Evolutionary conservation across 1,140 invertebrate genomes (phyloP).

Genomic region (Bombus waltoni): DNA sequence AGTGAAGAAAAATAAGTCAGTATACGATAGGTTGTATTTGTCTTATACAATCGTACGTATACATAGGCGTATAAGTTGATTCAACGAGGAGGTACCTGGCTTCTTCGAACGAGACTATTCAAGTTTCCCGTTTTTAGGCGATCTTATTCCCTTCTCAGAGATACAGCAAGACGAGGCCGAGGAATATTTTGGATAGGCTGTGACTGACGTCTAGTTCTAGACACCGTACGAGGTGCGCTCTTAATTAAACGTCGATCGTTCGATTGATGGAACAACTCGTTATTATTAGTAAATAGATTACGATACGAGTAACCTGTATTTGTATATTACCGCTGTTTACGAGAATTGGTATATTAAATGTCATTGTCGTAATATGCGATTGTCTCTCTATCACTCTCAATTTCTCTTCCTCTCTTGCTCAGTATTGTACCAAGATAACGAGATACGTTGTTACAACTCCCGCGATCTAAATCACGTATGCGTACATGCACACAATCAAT

Average conservation of each 20-base stretch:
- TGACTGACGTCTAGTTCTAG: slow-evolving; percentile 74
- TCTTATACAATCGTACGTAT: background rate
- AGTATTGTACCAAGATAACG: slow-evolving; percentile 87
- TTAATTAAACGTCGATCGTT: slow-evolving; percentile 67
- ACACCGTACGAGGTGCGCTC: slow-evolving; percentile 55
- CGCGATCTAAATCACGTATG: slow-evolving; percentile 83
- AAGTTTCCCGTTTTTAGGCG: slow-evolving; percentile 49
- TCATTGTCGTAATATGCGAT: slow-evolving; percentile 62
- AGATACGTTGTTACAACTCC: slow-evolving; percentile 88
- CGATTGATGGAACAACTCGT: slow-evolving; percentile 49
- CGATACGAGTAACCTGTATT: slow-evolving; percentile 62
- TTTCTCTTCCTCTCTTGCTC: background rate
- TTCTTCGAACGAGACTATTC: slow-evolving; percentile 52
- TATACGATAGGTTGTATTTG: slow-evolving; percentile 69
- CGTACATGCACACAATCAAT: background rate
- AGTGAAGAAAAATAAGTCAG: slow-evolving; percentile 45
- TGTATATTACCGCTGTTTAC: slow-evolving; percentile 69
- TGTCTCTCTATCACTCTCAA: background rate
- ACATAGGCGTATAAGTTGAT: slow-evolving; percentile 49
- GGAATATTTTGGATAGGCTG: slow-evolving; percentile 74
- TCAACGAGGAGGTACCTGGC: slow-evolving; percentile 52
- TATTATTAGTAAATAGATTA: slow-evolving; percentile 54
- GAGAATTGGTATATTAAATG: slow-evolving; percentile 74
- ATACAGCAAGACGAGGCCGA: slow-evolving; percentile 36
- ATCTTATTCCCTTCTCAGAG: slow-evolving; percentile 17